phyloP scores from a whole-genome alignment of 2,888 invertebrate genomes.

The Notodromas monacha region DNA sequence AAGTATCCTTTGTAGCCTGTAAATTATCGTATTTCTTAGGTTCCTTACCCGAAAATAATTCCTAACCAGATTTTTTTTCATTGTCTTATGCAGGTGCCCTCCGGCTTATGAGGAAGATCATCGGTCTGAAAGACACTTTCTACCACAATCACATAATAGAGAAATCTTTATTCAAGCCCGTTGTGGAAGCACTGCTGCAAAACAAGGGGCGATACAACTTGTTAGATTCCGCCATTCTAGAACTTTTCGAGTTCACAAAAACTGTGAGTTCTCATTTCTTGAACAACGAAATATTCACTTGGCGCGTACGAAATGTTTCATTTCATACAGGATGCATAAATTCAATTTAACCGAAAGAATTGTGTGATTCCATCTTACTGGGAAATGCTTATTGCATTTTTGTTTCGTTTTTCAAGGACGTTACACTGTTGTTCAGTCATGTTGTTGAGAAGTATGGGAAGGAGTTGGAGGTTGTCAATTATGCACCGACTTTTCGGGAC shows the following conservation, averaged over 20 bases:
- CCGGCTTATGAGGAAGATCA: slow-evolving; percentile 81
- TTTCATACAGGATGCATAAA: not conserved
- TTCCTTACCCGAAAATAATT: too few relatives aligned
- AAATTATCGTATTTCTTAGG: too few relatives aligned
- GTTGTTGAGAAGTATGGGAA: slow-evolving; percentile 86
- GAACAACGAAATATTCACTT: too few relatives aligned
- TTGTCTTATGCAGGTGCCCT: slow-evolving; percentile 31
- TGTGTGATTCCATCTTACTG: slow-evolving; percentile 7
- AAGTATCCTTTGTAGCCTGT: too few relatives aligned
- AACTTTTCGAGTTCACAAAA: slow-evolving; percentile 96
- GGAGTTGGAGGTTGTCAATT: slow-evolving; percentile 68
- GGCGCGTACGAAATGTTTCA: not conserved
- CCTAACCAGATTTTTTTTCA: slow-evolving; percentile 1
- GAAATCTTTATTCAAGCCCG: slow-evolving; percentile 72
- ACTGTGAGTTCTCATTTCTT: slow-evolving; percentile 23
- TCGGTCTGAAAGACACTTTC: slow-evolving; percentile 90
- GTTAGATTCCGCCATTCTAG: slow-evolving; percentile 88
- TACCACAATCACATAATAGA: slow-evolving; percentile 86
- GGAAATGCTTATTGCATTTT: slow-evolving; percentile 8
- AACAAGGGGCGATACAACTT: slow-evolving; percentile 96
- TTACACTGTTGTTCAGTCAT: slow-evolving; percentile 59
- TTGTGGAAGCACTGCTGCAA: slow-evolving; percentile 74
- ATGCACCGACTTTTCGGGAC: slow-evolving; percentile 90
- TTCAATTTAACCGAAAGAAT: not conserved
- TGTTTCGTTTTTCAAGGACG: too few relatives aligned